Percentiles rank a stretch among this genome's conserved stretches.
These are phyloP conservation scores for Natrix natrix DNA, from an alignment of 2,797 vertebrate species.

Conservation along the genomic window DNA sequence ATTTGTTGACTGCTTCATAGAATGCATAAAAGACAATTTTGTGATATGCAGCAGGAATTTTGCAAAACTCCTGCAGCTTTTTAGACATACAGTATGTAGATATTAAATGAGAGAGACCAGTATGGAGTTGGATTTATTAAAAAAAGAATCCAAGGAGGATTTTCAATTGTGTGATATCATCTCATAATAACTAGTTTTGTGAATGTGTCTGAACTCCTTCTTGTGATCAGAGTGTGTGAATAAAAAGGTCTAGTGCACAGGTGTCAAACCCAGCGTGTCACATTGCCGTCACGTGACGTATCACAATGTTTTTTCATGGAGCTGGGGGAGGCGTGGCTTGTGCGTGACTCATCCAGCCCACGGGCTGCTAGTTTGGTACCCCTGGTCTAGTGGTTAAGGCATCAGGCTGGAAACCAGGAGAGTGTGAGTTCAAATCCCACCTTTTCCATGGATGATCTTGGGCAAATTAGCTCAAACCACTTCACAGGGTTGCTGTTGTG, in stretches of 20 bases:
- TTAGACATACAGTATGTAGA: neutral
- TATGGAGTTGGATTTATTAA: neutral
- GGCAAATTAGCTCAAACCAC: neutral
- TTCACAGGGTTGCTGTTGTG: neutral
- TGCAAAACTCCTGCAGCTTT: neutral
- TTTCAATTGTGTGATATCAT: neutral
- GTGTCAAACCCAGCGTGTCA: too few species aligned
- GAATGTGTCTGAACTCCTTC: neutral
- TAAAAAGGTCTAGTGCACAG: neutral
- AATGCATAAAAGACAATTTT: neutral
- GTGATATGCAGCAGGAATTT: neutral
- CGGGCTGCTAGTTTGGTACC: too few species aligned
- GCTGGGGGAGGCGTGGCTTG: too few species aligned
- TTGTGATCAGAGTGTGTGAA: neutral
- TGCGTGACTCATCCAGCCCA: too few species aligned
- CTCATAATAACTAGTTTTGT: neutral
- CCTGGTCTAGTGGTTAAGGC: neutral
- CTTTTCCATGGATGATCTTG: neutral
- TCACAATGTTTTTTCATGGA: too few species aligned
- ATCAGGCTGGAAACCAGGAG: neutral
- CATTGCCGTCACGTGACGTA: too few species aligned
- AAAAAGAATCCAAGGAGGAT: neutral
- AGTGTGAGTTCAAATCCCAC: neutral
- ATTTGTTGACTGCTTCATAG: neutral
- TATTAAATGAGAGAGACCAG: neutral